Evolutionary conservation across 2,888 invertebrate genomes (phyloP).

Genomic region (Callyntrura sp.): DNA sequence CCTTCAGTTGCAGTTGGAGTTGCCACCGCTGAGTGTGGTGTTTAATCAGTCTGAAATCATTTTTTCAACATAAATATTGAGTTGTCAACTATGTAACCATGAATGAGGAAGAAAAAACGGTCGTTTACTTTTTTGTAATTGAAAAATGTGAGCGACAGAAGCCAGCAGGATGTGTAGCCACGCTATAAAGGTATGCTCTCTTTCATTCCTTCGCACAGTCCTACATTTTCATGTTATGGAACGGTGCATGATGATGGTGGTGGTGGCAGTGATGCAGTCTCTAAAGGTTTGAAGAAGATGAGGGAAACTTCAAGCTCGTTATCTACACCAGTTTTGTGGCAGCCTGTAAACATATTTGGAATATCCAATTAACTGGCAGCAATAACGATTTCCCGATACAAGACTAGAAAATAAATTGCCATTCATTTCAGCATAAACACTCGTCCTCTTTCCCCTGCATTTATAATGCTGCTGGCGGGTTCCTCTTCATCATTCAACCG

Average conservation of each 20-base stretch:
- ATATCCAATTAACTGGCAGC: conserved; percentile 67
- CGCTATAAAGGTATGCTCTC: neutral
- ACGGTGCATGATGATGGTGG: too few species aligned
- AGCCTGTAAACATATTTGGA: conserved; percentile 60
- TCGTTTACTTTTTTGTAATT: neutral
- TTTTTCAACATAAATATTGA: too few species aligned
- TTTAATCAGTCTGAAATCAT: too few species aligned
- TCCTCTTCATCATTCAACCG: neutral
- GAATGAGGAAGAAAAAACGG: too few species aligned
- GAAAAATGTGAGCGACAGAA: conserved; percentile 1
- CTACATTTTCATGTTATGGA: neutral
- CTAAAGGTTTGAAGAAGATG: neutral
- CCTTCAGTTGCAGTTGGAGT: too few species aligned
- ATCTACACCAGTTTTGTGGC: conserved; percentile 48
- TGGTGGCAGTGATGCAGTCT: neutral
- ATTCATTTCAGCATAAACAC: conserved; percentile 42
- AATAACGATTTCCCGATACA: conserved; percentile 50
- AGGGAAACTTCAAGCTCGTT: conserved; percentile 34
- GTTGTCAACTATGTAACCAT: too few species aligned
- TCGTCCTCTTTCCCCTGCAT: neutral
- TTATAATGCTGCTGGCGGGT: conserved; percentile 14
- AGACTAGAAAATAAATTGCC: conserved; percentile 51
- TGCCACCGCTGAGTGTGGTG: too few species aligned
- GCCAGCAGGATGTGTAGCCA: neutral
- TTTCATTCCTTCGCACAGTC: neutral